Evolutionary conservation across 1,140 invertebrate genomes (phyloP).

Genomic region (Vanessa atalanta): DNA sequence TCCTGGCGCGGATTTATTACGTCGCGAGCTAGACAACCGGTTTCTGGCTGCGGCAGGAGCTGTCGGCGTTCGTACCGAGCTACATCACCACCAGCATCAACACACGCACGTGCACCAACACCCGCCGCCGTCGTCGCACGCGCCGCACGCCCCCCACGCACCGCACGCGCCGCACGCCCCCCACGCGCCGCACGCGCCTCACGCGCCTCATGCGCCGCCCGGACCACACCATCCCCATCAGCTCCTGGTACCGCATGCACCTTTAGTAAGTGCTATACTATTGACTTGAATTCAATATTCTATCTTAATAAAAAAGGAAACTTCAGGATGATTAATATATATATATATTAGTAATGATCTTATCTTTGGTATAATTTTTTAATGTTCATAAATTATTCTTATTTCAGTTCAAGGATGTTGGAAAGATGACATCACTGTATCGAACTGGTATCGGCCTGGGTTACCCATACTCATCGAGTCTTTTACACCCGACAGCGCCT

Average conservation of each 20-base stretch:
- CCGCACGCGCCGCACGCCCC: constrained; percentile 77
- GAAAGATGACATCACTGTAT: constrained; percentile 92
- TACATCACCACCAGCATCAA: constrained; percentile 95
- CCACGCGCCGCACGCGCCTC: constrained; percentile 82
- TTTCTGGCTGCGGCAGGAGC: constrained; percentile 85
- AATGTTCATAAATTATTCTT: constrained; percentile 27
- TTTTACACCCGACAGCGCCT: constrained; percentile 84
- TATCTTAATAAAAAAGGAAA: not conserved
- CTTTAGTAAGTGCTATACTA: constrained; percentile 51
- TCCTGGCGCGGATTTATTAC: constrained; percentile 88
- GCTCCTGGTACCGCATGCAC: constrained; percentile 76
- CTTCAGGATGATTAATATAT: too few relatives aligned
- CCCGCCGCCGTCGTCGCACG: constrained; percentile 75
- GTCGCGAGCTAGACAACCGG: constrained; percentile 94
- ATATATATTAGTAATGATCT: not conserved
- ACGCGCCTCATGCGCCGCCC: constrained; percentile 48
- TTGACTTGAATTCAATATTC: not conserved
- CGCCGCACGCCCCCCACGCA: constrained; percentile 81
- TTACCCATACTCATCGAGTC: constrained; percentile 90
- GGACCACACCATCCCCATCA: constrained; percentile 67
- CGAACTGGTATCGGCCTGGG: constrained; percentile 86
- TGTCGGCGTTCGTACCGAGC: constrained; percentile 86
- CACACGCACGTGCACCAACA: constrained; percentile 95
- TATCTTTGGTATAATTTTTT: not conserved
- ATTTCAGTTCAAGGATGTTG: constrained; percentile 92